Evolutionary conservation across 2,797 vertebrate genomes (phyloP).

Genomic region (Syngnathus rostellatus): DNA sequence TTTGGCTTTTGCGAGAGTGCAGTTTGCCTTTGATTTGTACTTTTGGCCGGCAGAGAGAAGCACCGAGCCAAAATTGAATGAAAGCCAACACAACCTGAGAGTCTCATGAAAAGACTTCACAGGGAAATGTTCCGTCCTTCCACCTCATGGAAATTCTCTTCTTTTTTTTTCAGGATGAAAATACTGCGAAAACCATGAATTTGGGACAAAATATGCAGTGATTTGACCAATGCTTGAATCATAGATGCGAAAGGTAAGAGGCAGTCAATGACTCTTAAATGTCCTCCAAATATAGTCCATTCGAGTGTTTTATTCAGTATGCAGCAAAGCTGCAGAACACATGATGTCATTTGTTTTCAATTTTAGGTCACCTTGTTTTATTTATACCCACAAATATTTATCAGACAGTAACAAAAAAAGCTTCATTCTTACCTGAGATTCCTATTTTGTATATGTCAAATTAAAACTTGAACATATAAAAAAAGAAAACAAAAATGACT

Average conservation of each 20-base stretch:
- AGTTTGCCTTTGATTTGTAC: conserved; percentile 37
- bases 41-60: conserved; percentile 22
- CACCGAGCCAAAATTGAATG: conserved; percentile 37
- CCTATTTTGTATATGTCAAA: neutral
- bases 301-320: conserved; percentile 38
- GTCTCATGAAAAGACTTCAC: conserved; percentile 25
- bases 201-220: neutral
- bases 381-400: neutral
- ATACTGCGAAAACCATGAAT: conserved; percentile 7
- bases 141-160: conserved; percentile 8
- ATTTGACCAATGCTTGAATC: conserved; percentile 26
- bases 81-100: conserved; percentile 41
- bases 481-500: too few relatives aligned
- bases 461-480: too few relatives aligned
- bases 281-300: conserved; percentile 25
- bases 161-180: neutral
- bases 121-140: conserved; percentile 23
- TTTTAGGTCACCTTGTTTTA: conserved; percentile 13
- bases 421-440: neutral
- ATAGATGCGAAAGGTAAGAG: conserved; percentile 37
- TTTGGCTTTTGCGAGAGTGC: conserved; percentile 20
- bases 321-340: conserved; percentile 27
- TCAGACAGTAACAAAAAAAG: neutral
- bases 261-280: conserved; percentile 53
- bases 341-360: conserved; percentile 21